Evolutionary conservation across 2,797 vertebrate species (phyloP), one percentile per base, ranked within the genome.

Genomic region (Pelobates cultripes): DNA sequence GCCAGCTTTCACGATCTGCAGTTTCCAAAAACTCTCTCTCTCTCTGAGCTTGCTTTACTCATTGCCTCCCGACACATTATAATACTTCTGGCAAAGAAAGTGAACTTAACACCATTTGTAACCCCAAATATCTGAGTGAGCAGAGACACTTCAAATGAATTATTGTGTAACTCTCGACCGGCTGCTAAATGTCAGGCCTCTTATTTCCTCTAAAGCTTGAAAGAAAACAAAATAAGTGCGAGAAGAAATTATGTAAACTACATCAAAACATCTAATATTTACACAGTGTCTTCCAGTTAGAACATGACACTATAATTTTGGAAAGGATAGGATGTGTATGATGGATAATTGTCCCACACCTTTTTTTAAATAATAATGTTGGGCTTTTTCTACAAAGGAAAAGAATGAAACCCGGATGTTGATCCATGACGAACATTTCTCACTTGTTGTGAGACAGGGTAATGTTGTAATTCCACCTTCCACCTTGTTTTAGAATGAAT

Each of bases 21-120:
- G 4, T 47, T 4, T 47, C 45, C 4, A 47, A 4, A 1, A 47
- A 9, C 45, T 4, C 45, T 4, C 9, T 47, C 45, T 4, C 45
- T 4, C 45, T 4, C 45, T 47, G 45, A n/a, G n/a, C n/a, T n/a
- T n/a, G n/a, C 10, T 51, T 63, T n/a, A 10, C 10, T 17, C 40
- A 9, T 63, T 41, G 43, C 61, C 61, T 75, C 43, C n/a, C 3
- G 13, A 41, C 7, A 5, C 47, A 43, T 43, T 14, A 82, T 69
- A 78, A 14, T 60, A 12, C 53, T 43, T 44, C 68, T 83, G 82
- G 82, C 82, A 42, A 15, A 12, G 12, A 28, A 40, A 3, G 44
- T 4, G 12, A 71, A 69, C 77, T 70, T 83, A 55, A 79, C 82
- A 79, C 82, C n/a, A 74, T 66, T 28, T 8, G 41, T 70, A 53